Conservation (phyloP, 2,113 vertebrate genomes). For the Bolborhynchus lineola region DNA sequence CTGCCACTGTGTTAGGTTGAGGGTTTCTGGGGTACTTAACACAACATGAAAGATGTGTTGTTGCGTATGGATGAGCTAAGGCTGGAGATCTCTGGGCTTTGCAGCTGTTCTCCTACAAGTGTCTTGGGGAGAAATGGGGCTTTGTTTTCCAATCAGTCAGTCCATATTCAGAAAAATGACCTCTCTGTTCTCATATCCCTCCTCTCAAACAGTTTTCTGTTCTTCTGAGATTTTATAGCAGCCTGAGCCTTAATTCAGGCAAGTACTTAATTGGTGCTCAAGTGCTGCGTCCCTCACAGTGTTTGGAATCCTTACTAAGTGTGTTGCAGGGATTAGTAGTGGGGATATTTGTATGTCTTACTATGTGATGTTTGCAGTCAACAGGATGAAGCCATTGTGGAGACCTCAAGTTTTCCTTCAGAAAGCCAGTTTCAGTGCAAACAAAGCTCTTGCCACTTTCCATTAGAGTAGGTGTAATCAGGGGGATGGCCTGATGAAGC, state of each 20-base stretch:
- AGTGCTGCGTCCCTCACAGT: background rate
- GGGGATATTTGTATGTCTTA: background rate
- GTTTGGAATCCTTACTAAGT: background rate
- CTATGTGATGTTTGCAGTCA: background rate
- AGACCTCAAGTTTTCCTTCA: background rate
- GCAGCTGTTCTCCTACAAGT: background rate
- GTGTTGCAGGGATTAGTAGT: background rate
- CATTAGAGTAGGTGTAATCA: background rate
- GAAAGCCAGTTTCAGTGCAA: background rate
- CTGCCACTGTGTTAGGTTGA: background rate
- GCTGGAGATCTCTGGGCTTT: background rate
- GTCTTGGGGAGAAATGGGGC: background rate
- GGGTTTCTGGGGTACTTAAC: background rate
- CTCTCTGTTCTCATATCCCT: conserved; percentile 12
- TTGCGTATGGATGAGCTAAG: background rate
- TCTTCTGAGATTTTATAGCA: background rate
- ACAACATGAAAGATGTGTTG: rapidly evolving
- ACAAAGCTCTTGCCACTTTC: background rate
- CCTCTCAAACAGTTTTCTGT: conserved; percentile 27
- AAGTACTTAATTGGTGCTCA: conserved; percentile 13
- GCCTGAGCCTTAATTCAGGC: background rate
- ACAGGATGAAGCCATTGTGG: background rate
- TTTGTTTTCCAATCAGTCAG: conserved; percentile 25
- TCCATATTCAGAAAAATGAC: conserved; percentile 15
- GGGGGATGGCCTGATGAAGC: background rate